A percentile compares a stretch with the other conserved stretches of the same genome.
phyloP scores from a whole-genome alignment of 2,113 vertebrate genomes.

The Gobiocypris rarus region DNA sequence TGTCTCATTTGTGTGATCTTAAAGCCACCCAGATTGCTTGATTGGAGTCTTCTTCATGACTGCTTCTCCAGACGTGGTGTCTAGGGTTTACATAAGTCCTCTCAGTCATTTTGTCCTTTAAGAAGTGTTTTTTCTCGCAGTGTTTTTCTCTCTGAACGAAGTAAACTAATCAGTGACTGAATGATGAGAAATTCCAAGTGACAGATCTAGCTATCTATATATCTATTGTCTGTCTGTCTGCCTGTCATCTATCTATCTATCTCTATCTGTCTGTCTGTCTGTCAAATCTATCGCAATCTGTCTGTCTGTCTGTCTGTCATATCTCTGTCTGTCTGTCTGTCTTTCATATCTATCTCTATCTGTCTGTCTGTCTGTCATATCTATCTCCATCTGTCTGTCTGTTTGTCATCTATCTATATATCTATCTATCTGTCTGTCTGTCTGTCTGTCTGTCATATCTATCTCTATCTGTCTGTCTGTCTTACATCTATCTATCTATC shows the following conservation, averaged over 20 bases:
- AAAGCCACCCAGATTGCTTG: constrained; percentile 9
- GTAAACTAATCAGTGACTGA: background rate
- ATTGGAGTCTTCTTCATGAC: background rate
- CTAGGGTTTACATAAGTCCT: constrained; percentile 12
- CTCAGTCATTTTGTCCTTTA: background rate
- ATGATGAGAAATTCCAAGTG: background rate
- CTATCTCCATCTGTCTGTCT: no score
- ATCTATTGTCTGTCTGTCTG: background rate
- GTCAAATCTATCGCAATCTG: background rate
- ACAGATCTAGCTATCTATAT: background rate
- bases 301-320: background rate
- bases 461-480: background rate
- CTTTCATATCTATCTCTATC: background rate
- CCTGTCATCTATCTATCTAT: background rate
- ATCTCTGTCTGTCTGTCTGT: background rate
- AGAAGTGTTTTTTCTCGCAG: background rate
- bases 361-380: background rate
- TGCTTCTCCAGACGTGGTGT: background rate
- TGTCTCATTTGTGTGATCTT: constrained; percentile 8
- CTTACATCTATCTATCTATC: background rate
- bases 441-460: background rate
- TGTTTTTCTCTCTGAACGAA: background rate
- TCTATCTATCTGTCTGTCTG: background rate
- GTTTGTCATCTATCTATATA: background rate
- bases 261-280: background rate